A percentile compares a stretch with the other conserved stretches of the same genome.
Conservation (phyloP, 2,888 invertebrate genomes). For the Tubulanus polymorphus region DNA sequence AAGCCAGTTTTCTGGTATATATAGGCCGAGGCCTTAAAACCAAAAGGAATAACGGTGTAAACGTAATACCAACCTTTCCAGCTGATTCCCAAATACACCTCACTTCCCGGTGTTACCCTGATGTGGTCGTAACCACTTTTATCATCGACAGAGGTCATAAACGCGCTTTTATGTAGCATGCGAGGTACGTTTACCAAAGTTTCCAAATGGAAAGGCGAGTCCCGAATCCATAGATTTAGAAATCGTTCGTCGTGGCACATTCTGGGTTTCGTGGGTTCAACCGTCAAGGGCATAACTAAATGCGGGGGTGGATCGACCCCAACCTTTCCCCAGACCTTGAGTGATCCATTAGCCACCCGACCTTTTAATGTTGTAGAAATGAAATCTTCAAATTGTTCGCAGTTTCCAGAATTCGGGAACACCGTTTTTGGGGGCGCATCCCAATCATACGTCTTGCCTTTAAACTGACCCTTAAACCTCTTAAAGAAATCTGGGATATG, state of each 20-base stretch:
- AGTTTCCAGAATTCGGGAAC: neutral
- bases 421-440: neutral
- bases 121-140: slow-evolving; percentile 18
- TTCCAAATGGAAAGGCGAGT: slow-evolving; percentile 8
- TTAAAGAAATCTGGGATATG: slow-evolving; percentile 11
- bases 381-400: slow-evolving; percentile 4
- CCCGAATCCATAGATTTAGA: slow-evolving; percentile 8
- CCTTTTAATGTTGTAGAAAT: slow-evolving; percentile 3
- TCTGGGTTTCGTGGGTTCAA: slow-evolving; percentile 15
- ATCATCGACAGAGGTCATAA: slow-evolving; percentile 11
- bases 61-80: slow-evolving; percentile 11
- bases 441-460: slow-evolving; percentile 9
- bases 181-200: slow-evolving; percentile 11
- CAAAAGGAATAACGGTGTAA: slow-evolving; percentile 26
- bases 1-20: slow-evolving; percentile 13
- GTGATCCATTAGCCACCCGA: slow-evolving; percentile 8
- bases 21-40: slow-evolving; percentile 14
- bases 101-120: neutral
- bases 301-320: slow-evolving; percentile 9
- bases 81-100: slow-evolving; percentile 15
- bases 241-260: slow-evolving; percentile 14
- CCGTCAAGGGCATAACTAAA: slow-evolving; percentile 13
- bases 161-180: slow-evolving; percentile 3
- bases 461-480: slow-evolving; percentile 16
- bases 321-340: slow-evolving; percentile 8